These are phyloP conservation scores for Drosophila burlai DNA, from an alignment of 1,140 invertebrate genomes.

Conservation along the genomic window DNA sequence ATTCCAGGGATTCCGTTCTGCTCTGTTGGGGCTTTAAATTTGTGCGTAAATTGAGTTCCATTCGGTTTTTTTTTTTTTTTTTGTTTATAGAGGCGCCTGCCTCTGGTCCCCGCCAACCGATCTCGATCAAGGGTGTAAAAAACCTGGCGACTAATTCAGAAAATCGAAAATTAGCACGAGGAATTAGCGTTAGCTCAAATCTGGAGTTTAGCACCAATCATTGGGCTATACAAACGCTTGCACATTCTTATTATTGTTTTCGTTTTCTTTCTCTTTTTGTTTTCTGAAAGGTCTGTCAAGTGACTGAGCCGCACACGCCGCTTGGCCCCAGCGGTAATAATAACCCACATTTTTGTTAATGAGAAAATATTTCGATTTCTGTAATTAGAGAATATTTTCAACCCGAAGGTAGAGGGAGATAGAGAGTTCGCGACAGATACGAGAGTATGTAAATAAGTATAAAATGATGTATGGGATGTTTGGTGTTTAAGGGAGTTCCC, in stretches of 20 bases:
- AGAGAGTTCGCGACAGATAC: not conserved
- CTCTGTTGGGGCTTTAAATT: constrained; percentile 52
- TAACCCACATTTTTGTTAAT: constrained; percentile 50
- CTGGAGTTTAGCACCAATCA: constrained; percentile 62
- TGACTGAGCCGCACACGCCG: constrained; percentile 60
- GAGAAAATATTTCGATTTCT: constrained; percentile 38
- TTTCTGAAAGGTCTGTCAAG: constrained; percentile 39
- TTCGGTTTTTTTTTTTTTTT: constrained; percentile 20
- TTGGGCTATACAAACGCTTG: constrained; percentile 10
- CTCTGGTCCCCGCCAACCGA: not conserved
- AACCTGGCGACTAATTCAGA: constrained; percentile 43
- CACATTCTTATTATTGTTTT: constrained; percentile 22
- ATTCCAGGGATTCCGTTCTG: constrained; percentile 41
- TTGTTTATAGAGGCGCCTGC: constrained; percentile 23
- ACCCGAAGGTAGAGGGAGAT: not conserved
- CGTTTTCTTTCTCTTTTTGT: not conserved
- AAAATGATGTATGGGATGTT: constrained; percentile 6
- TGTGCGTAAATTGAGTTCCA: constrained; percentile 44
- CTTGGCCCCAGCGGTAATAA: constrained; percentile 24
- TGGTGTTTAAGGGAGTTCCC: constrained; percentile 7
- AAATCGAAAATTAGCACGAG: constrained; percentile 58
- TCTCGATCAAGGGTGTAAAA: constrained; percentile 60
- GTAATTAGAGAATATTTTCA: constrained; percentile 30
- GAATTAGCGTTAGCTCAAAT: constrained; percentile 68
- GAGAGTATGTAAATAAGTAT: constrained; percentile 28